Evolutionary conservation across 2,888 invertebrate genomes (phyloP), one percentile per base, ranked within the genome.

Genomic region (Tubulanus polymorphus): DNA sequence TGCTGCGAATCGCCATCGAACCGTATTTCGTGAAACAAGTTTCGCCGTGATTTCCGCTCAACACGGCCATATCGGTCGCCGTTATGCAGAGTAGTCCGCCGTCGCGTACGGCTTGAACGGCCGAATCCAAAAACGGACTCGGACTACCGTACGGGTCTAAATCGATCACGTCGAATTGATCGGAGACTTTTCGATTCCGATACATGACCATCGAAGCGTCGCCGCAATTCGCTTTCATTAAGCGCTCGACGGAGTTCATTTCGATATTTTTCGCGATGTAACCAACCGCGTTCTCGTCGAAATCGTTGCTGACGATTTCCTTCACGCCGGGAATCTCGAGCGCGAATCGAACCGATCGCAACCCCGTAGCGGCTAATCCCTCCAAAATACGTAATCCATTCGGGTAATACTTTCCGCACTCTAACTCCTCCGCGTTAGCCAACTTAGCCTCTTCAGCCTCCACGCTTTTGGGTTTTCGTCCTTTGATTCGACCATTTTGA

Each of bases 91-190:
- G 80, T 27, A 99, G 74, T 0, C 97, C 97, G 15, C 90, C 78
- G 62, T 74, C 72, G 23, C 58, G 53, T 0, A 78, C 68, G 6
- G 76, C 67, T 61, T 78, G 76, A 1, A 79, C 73, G 26, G 76
- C 74, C 1, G 72, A 67, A 67, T 79, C 78, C 0, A 99, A 82
- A 80, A 99, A 99, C 37, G 86, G 86, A 1, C 91, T 87, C 0
- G 99, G 94, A 68, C 93, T 92, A 1, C 99, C 99, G 65, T 97
- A 99, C 0, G 99, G 99, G 81, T 99, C 99, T 55, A 99, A 80
- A 79, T 99, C 99, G 51, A 99, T 87, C 0, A 87, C 91, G 70
- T 94, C 86, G 76, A 94, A 96, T 37, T 87, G 84, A 53, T 87
- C 83, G 1, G 80, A 72, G 25, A 83, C 81, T 23, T 82, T 81